Evolutionary conservation across 2,888 invertebrate genomes (phyloP).

Genomic region (Ashinkailepas kermadecensis): DNA sequence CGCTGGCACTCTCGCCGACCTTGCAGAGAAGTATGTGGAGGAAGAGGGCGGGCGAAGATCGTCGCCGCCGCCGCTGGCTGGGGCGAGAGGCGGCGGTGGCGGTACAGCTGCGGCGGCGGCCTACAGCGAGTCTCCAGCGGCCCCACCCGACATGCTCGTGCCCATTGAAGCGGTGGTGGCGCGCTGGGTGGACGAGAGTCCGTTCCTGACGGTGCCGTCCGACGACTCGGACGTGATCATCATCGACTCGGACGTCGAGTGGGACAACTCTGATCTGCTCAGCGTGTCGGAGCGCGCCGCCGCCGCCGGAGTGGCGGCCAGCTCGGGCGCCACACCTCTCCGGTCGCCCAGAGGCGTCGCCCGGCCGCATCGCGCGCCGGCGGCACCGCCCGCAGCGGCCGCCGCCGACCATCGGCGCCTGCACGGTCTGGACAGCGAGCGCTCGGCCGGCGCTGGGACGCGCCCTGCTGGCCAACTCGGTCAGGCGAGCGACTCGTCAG

Average conservation of each 20-base stretch:
- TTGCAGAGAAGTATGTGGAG: background rate
- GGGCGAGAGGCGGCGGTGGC: background rate
- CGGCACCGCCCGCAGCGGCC: no score
- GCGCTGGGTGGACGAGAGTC: slow-evolving; percentile 10
- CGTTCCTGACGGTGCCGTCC: background rate
- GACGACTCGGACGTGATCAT: background rate
- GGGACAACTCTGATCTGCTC: slow-evolving; percentile 11
- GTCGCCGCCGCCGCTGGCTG: background rate
- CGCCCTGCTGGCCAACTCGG: no score
- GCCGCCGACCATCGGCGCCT: no score
- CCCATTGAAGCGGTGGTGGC: background rate
- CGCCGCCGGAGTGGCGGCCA: background rate
- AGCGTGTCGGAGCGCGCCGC: background rate
- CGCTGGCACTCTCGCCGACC: background rate
- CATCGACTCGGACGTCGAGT: background rate
- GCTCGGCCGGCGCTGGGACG: no score
- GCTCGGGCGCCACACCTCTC: background rate
- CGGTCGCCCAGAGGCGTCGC: background rate
- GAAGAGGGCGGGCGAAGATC: no score
- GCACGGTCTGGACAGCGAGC: no score
- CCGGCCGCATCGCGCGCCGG: background rate
- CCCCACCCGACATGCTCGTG: background rate
- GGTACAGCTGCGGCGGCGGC: background rate
- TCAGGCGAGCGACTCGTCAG: no score
- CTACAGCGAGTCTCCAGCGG: background rate